Evolutionary conservation across 2,113 vertebrate genomes (phyloP), one percentile per base, ranked within the genome.

Genomic region (Plestiodon gilberti): DNA sequence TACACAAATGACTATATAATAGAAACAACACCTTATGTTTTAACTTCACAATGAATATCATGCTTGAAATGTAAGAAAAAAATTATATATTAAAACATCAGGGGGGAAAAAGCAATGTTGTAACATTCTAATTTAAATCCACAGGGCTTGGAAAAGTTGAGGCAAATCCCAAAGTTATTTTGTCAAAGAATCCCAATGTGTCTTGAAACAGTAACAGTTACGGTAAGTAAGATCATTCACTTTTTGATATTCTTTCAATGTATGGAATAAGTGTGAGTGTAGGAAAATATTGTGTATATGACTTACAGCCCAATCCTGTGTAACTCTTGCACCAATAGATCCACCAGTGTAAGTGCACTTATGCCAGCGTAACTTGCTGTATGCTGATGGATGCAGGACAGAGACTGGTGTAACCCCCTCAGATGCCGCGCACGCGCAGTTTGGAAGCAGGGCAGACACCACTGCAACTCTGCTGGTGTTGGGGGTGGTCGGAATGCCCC

Each of bases 121-220:
- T 43, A 74, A 79, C n/a, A 25, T 86, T 73, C 57, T 52, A 52
- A 80, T 86, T 86, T 86, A 73, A 62, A 86, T 80, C 59, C 77
- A 52, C 77, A 73, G 84, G 69, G 25, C 20, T 86, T 73, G 77
- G 74, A n/a, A 73, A 74, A 62, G 11, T 40, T 73, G 77, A 62
- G 13, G 73, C 52, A 61, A 4, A 69, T 40, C 33, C 57, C 52
- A 79, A 86, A 30, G 6, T 35, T 62, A 5, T 61, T 73, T 80
- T 74, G 38, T 80, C 59, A 73, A 61, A 15, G 57, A 74, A 52
- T 79, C 55, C 57, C 59, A 71, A 80, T 86, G 84, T 86, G 61
- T 73, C 59, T 62, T 38, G 40, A 73, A 81, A 81, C 57, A 62
- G 40, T 55, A 25, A 80, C 13, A 80, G n/a, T 74, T 38, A 48